phyloP scores from a whole-genome alignment of 2,888 invertebrate genomes.

The Sarcophaga rosellei region DNA sequence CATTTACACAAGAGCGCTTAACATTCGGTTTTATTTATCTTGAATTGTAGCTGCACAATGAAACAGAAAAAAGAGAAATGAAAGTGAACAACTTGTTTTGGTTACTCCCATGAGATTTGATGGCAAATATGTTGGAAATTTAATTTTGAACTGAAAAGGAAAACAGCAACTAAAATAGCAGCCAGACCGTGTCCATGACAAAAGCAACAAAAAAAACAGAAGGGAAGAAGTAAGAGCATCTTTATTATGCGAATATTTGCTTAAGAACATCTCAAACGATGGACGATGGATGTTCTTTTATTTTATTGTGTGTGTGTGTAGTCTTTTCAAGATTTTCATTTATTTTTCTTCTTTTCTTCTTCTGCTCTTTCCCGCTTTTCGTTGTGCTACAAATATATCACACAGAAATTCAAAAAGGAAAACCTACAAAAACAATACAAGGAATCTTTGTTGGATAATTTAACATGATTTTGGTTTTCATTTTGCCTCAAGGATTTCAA shows the following conservation, averaged over 20 bases:
- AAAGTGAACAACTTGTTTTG: slow-evolving; percentile 28
- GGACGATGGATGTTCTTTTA: slow-evolving; percentile 19
- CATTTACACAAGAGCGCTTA: slow-evolving; percentile 20
- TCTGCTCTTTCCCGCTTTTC: neutral
- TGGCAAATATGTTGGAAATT: slow-evolving; percentile 38
- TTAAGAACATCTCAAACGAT: slow-evolving; percentile 21
- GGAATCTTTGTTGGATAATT: slow-evolving; percentile 6
- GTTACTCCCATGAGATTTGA: slow-evolving; percentile 35
- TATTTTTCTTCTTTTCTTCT: slow-evolving; percentile 10
- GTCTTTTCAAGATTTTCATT: slow-evolving; percentile 8
- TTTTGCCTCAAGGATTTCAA: slow-evolving; percentile 28
- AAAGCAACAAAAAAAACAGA: neutral
- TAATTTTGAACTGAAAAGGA: slow-evolving; percentile 20
- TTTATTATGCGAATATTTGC: slow-evolving; percentile 49
- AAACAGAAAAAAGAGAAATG: neutral
- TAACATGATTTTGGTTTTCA: slow-evolving; percentile 19
- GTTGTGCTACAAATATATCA: neutral
- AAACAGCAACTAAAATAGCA: slow-evolving; percentile 15
- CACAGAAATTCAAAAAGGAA: neutral
- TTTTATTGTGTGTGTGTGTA: neutral
- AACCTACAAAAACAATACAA: neutral
- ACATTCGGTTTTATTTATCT: slow-evolving; percentile 19
- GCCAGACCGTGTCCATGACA: neutral
- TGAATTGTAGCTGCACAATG: neutral
- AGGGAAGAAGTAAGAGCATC: slow-evolving; percentile 19